Percentiles rank a stretch among this genome's conserved stretches.
Evolutionary conservation across 2,797 vertebrate genomes (phyloP).

Genomic region (Epinephelus coioides): DNA sequence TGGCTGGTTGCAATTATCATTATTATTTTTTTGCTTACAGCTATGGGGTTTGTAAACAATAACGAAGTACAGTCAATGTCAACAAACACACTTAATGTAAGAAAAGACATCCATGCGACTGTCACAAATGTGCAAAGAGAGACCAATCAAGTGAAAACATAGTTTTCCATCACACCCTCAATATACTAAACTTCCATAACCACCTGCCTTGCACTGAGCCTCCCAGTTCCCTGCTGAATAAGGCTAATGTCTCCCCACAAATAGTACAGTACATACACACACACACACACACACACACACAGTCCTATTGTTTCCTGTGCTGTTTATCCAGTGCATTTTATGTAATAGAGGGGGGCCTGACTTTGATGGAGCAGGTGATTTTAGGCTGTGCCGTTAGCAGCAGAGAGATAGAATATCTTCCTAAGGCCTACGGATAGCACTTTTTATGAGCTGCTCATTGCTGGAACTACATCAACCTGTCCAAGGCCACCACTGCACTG

Average conservation of each 20-base stretch:
- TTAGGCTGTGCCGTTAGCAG: constrained; percentile 84
- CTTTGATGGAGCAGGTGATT: constrained; percentile 89
- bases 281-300: constrained; percentile 35
- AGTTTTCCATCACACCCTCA: constrained; percentile 21
- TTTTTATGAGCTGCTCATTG: constrained; percentile 90
- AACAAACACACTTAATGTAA: not conserved
- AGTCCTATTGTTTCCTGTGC: constrained; percentile 69
- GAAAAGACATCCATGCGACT: constrained; percentile 6
- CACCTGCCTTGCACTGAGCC: constrained; percentile 51
- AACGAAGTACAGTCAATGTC: not conserved
- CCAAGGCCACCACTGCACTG: constrained; percentile 75
- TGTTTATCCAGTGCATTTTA: constrained; percentile 77
- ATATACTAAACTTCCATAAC: constrained; percentile 14
- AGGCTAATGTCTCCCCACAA: constrained; percentile 65
- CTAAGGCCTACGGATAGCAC: constrained; percentile 87
- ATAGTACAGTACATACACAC: constrained; percentile 39
- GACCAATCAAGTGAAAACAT: constrained; percentile 14
- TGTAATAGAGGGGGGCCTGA: constrained; percentile 83
- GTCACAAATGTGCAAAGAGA: constrained; percentile 1
- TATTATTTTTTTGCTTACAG: no score
- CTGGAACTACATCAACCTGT: constrained; percentile 89
- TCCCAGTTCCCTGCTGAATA: constrained; percentile 68
- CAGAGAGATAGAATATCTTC: constrained; percentile 88
- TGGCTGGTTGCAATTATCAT: no score
- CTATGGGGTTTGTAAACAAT: not conserved